Percentiles rank a stretch among this genome's conserved stretches.
Conservation (phyloP, 2,113 vertebrate species). For the Hemiscyllium ocellatum region DNA sequence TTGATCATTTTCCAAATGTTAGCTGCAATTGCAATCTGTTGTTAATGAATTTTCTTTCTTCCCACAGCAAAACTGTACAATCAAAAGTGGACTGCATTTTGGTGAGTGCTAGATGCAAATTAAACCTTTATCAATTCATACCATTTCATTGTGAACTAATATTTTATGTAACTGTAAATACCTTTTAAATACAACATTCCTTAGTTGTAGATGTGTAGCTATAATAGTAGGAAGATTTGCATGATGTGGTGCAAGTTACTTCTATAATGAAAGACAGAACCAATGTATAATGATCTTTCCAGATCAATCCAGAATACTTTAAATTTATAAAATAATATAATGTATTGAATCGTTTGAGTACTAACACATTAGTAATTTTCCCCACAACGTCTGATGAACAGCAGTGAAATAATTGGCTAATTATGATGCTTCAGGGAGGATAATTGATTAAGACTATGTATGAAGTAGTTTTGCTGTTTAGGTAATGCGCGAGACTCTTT, state of each 20-base stretch:
- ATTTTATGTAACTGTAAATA: not conserved
- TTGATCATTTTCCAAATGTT: not conserved
- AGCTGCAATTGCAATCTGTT: not conserved
- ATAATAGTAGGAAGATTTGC: not conserved
- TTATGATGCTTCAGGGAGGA: not conserved
- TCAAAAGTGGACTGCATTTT: slow-evolving; percentile 98
- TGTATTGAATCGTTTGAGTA: not conserved
- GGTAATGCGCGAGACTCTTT: not conserved
- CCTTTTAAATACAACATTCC: not conserved
- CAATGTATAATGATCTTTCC: not conserved
- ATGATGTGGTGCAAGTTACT: not conserved
- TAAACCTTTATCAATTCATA: not conserved
- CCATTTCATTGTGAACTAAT: not conserved
- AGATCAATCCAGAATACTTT: not conserved
- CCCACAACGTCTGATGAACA: not conserved
- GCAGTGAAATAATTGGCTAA: not conserved
- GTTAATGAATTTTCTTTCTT: slow-evolving; percentile 47
- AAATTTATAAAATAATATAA: not conserved
- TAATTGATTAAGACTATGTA: not conserved
- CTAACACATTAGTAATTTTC: not conserved
- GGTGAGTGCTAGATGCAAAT: slow-evolving; percentile 68
- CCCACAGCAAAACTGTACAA: slow-evolving; percentile 95
- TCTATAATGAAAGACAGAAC: not conserved
- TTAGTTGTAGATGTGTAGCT: not conserved
- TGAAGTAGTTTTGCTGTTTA: not conserved